Base-by-base conservation (phyloP, 2,113 vertebrate genomes). In the Epinephelus lanceolatus region DNA sequence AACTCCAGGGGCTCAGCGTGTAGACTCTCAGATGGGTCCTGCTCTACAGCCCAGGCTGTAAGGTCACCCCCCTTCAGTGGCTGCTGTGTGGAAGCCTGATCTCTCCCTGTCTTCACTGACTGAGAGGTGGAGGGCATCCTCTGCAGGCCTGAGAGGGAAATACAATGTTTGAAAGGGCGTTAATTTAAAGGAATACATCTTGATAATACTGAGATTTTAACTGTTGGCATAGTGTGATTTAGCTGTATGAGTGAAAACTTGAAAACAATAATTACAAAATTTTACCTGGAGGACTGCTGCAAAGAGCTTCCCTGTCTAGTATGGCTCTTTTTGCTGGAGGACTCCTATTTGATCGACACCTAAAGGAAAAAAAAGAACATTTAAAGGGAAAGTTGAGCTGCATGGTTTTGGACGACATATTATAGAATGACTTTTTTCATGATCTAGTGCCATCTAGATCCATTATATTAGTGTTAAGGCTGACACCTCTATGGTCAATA, bases 111-210 rank as follows among this genome's bases (percentile, higher is more conserved):
- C 42, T 80, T 49, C 51, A 1, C 79, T 15, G 75, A 77, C 70
- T 82, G 80, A 61, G 77, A 86, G 79, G 84, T 53, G 66, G 76
- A 89, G 66, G 79, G 90, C 79, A 74, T 84, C 92, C 86, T 94
- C 90, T 93, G 85, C 77, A 90, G 91, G 91, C 60, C 93, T 94
- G 53, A 61, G 1, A 40, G 55, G 73, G 86, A 89, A 92, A 88
- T 82, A 67, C 88, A 92, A 6, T 56, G 37, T 60, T 74, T 45
- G 68, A 52, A 37, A 6, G 0, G 40, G 12, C 5, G 7, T 19
- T 30, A 9, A 19, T 51, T 18, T 14, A 12, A 33, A 59, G 25
- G 30, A 42, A 27, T 27, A 11, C 14, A n/a, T 52, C 25, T 21
- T 42, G 10, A 27, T 8, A 25, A 6, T 1, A 25, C 6, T 8